Evolutionary conservation across 2,797 vertebrate genomes (phyloP), one percentile per base, ranked within the genome.

Genomic region (Acipenser transmontanus): DNA sequence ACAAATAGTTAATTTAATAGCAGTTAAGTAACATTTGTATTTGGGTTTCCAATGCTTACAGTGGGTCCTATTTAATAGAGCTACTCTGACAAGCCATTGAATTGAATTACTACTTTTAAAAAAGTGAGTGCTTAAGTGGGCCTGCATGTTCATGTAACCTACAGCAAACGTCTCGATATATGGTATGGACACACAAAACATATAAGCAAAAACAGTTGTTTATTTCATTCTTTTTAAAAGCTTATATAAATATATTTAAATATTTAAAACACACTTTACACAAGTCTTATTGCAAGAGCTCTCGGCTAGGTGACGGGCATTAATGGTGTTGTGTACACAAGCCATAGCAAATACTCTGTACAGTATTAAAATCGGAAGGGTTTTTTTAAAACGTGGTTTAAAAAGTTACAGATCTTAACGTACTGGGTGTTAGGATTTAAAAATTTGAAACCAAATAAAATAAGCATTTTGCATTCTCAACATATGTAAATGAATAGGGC

Each of bases 31-130:
- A 70, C 75, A 87, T 85, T 88, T 87, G 82, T 82, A 83, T 75
- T 81, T 68, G 17, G 17, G 17, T 17, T 81, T 68, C 76, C 81
- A 78, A 73, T 80, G 68, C 75, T 77, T 17, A 76, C 74, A 68
- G 78, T 81, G 76, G 78, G 71, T 89, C 86, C 74, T 78, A 82
- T 89, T 89, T 89, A 87, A 85, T 82, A 83, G 86, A 77, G 77
- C 75, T 77, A 79, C 78, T 76, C 77, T 86, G 86, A 89, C 82
- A 85, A 84, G 78, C 84, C 86, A n/a, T n/a, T n/a, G n/a, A n/a
- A 86, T 89, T 79, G 76, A 78, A 85, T 90, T 90, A 84, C 87
- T 71, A 77, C 76, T 74, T 81, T 85, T 83, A 88, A 83, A 77
- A 71, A 76, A 80, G 87, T 83, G 76, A 80, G 87, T 83, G 80